phyloP scores from a whole-genome alignment of 2,888 invertebrate species.

The Meiosimyza decipiens region DNA sequence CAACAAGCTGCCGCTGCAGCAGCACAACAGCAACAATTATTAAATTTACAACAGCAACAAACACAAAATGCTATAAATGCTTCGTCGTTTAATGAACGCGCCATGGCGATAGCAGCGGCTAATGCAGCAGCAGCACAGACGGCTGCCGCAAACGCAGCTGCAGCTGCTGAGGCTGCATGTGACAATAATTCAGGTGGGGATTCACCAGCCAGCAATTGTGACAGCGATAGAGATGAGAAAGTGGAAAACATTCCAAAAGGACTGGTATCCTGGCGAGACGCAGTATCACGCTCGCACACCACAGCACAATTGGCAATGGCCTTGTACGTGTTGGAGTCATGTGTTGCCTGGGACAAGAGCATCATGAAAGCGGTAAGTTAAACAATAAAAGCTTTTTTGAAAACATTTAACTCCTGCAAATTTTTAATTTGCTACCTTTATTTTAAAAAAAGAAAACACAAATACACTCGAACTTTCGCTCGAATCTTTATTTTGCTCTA shows the following conservation, averaged over 20 bases:
- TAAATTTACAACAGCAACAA: conserved; percentile 57
- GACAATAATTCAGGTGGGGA: conserved; percentile 53
- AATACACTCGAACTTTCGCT: conserved; percentile 18
- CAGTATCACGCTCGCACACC: conserved; percentile 84
- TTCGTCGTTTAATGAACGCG: conserved; percentile 57
- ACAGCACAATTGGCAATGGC: conserved; percentile 92
- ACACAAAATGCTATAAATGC: conserved; percentile 52
- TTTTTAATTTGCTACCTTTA: neutral
- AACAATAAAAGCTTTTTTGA: neutral
- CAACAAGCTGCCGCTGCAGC: conserved; percentile 52
- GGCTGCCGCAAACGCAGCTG: conserved; percentile 22
- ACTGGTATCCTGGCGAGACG: conserved; percentile 88
- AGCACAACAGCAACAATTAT: conserved; percentile 57
- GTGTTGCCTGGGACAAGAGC: conserved; percentile 98
- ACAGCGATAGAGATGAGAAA: conserved; percentile 64
- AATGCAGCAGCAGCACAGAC: conserved; percentile 48
- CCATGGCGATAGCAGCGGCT: conserved; percentile 60
- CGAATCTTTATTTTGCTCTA: conserved; percentile 12
- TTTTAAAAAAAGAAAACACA: conserved; percentile 21
- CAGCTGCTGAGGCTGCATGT: conserved; percentile 41
- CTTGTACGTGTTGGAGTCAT: conserved; percentile 87
- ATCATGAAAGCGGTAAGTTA: conserved; percentile 97
- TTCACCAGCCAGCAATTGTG: conserved; percentile 64
- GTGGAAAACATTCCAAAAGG: conserved; percentile 70
- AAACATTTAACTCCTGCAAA: too few species aligned